Percentiles rank a stretch among this genome's conserved stretches.
Evolutionary conservation across 2,888 invertebrate genomes (phyloP).

Genomic region (Crematogaster levior): DNA sequence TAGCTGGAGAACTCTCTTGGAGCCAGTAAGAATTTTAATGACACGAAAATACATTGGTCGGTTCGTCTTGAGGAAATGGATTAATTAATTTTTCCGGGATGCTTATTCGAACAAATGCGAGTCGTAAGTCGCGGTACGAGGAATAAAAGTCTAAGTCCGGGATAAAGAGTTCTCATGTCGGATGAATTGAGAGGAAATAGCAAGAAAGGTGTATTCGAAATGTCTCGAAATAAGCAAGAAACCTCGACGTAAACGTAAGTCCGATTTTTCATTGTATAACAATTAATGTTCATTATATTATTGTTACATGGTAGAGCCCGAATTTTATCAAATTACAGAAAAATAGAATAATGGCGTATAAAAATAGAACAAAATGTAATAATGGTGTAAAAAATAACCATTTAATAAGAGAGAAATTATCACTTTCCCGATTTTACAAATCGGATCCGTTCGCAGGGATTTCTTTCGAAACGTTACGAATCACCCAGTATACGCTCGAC

Average conservation of each 20-base stretch:
- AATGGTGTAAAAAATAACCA: background rate
- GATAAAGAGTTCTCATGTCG: background rate
- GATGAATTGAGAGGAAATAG: background rate
- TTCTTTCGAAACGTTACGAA: background rate
- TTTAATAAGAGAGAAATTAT: background rate
- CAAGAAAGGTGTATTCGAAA: background rate
- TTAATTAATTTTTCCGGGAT: conserved; percentile 36
- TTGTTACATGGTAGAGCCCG: too few species aligned
- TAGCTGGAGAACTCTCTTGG: conserved; percentile 23
- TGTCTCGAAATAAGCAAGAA: background rate
- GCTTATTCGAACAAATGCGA: conserved; percentile 6
- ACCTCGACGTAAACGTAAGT: background rate
- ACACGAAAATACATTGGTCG: conserved; percentile 9
- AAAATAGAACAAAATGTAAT: background rate
- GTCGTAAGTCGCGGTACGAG: conserved; percentile 4
- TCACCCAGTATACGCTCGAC: conserved; percentile 7
- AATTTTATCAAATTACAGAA: background rate
- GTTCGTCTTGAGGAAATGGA: background rate
- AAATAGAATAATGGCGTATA: too few species aligned
- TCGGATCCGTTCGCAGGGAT: background rate
- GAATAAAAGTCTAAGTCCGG: background rate
- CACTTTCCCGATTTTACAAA: background rate
- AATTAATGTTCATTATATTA: background rate
- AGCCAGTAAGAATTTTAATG: conserved; percentile 47
- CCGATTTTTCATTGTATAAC: background rate